Percentiles rank a stretch among this genome's conserved stretches.
phyloP scores from a whole-genome alignment of 2,113 vertebrate genomes.

The Laticauda colubrina region DNA sequence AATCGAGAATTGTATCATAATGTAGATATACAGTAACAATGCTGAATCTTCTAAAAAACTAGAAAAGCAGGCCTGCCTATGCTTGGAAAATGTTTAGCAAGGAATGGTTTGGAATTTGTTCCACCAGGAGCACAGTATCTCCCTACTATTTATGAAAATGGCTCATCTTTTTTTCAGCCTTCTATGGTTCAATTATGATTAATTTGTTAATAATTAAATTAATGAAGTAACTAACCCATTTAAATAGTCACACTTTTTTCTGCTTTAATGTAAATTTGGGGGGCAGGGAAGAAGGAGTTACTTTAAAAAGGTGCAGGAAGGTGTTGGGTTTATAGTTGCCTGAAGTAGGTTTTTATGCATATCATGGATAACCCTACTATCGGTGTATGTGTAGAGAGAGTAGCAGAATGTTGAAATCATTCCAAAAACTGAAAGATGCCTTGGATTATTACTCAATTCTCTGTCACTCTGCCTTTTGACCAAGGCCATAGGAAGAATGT shows the following conservation, averaged over 20 bases:
- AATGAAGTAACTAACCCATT: background rate
- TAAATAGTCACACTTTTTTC: background rate
- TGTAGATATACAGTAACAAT: background rate
- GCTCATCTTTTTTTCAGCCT: background rate
- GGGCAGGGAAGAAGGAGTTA: accelerated
- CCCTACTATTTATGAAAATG: background rate
- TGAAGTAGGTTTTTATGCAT: background rate
- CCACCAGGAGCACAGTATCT: background rate
- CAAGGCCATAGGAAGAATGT: background rate
- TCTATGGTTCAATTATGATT: background rate
- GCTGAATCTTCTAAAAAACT: background rate
- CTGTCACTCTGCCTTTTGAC: background rate
- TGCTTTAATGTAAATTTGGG: background rate
- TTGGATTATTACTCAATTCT: background rate
- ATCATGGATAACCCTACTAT: background rate
- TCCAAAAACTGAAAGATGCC: background rate
- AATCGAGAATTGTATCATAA: background rate
- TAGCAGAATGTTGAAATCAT: background rate
- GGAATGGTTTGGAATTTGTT: background rate
- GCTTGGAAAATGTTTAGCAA: background rate
- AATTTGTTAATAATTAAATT: background rate
- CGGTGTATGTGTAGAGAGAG: background rate
- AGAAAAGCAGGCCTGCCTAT: background rate
- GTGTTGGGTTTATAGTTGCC: background rate
- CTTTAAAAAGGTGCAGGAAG: background rate